These are phyloP conservation scores for Onychostoma macrolepis DNA, from an alignment of 2,113 vertebrate genomes.

Conservation along the genomic window DNA sequence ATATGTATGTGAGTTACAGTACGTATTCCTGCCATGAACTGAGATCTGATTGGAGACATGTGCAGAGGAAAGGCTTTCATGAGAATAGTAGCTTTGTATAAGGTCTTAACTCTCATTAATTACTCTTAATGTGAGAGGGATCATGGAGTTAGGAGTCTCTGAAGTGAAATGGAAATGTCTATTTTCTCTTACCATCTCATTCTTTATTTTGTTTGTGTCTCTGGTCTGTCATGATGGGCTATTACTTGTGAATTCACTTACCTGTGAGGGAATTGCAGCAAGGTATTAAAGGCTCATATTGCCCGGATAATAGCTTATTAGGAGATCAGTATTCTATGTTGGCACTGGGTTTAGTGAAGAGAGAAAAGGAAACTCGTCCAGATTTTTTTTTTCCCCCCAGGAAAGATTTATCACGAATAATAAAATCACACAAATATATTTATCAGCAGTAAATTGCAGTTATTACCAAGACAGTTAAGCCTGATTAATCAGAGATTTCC, in stretches of 20 bases:
- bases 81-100: background rate
- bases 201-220: background rate
- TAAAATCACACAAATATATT: conserved; percentile 8
- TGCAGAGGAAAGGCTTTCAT: background rate
- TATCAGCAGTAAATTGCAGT: background rate
- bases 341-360: conserved; percentile 16
- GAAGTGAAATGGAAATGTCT: background rate
- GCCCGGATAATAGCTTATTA: background rate
- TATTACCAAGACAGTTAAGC: background rate
- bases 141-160: background rate
- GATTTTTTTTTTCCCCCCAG: background rate
- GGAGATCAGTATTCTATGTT: background rate
- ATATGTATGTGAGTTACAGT: background rate
- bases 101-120: background rate
- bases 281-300: conserved; percentile 29
- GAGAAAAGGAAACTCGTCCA: background rate
- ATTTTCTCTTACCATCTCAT: background rate
- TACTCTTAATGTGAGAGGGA: background rate
- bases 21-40: background rate
- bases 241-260: conserved; percentile 20
- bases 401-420: background rate
- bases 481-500: background rate
- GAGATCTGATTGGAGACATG: background rate
- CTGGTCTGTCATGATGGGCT: background rate
- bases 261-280: conserved; percentile 16